phyloP scores from a whole-genome alignment of 2,888 invertebrate species.

The Drosophila atripex region DNA sequence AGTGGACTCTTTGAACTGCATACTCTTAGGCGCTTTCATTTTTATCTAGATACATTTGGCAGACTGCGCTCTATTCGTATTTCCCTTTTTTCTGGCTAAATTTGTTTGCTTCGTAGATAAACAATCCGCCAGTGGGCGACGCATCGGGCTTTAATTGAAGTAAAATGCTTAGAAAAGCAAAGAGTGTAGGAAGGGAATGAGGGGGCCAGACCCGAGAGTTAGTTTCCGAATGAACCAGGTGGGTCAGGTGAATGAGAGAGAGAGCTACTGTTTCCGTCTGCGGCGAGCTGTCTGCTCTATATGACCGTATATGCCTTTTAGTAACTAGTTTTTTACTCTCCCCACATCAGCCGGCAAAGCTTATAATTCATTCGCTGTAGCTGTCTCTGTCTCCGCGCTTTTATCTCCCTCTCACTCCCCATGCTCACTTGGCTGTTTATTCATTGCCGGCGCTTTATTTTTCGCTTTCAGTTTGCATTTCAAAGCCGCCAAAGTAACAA shows the following conservation, averaged over 20 bases:
- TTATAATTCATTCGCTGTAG: constrained; percentile 55
- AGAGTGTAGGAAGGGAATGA: constrained; percentile 29
- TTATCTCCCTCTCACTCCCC: constrained; percentile 11
- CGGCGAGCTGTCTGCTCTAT: constrained; percentile 57
- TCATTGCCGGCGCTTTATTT: constrained; percentile 67
- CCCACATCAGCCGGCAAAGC: constrained; percentile 31
- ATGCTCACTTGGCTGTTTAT: constrained; percentile 52
- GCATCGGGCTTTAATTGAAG: constrained; percentile 67
- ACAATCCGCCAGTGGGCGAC: constrained; percentile 46
- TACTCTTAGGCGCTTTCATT: constrained; percentile 58
- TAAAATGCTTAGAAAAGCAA: constrained; percentile 61
- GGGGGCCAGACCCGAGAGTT: constrained; percentile 5
- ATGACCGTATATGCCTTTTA: constrained; percentile 67
- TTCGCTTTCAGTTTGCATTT: constrained; percentile 75
- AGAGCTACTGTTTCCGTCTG: constrained; percentile 43
- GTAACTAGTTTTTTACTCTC: constrained; percentile 62
- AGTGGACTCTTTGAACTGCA: constrained; percentile 40
- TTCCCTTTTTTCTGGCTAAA: constrained; percentile 25
- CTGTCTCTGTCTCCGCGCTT: constrained; percentile 14
- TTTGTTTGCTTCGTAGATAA: constrained; percentile 60
- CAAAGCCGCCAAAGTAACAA: constrained; percentile 78
- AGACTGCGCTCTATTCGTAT: constrained; percentile 7
- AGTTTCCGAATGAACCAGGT: constrained; percentile 38
- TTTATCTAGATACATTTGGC: constrained; percentile 65
- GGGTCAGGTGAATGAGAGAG: constrained; percentile 55